Evolutionary conservation across 2,113 vertebrate genomes (phyloP).

Genomic region (Eudyptes chrysolophus): DNA sequence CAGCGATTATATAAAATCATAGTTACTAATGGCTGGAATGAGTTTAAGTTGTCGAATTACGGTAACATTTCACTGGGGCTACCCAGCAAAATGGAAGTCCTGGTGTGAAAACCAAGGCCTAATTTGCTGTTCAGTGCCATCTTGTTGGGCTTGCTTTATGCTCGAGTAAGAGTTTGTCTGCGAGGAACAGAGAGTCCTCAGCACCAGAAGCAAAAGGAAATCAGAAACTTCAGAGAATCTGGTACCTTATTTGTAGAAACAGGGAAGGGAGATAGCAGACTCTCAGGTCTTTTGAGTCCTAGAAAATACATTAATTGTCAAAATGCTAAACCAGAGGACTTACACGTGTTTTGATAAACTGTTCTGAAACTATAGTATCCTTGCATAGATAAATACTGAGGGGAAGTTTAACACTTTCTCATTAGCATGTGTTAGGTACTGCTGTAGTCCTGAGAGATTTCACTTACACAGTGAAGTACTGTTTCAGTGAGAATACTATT

Average conservation of each 20-base stretch:
- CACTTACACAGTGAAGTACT: conserved; percentile 20
- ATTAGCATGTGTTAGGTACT: conserved; percentile 52
- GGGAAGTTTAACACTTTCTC: conserved; percentile 34
- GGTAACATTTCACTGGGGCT: not conserved
- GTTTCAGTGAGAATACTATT: conserved; percentile 39
- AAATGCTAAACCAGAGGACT: not conserved
- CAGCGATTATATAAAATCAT: not conserved
- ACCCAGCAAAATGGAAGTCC: not conserved
- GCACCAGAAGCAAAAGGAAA: not conserved
- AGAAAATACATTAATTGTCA: conserved; percentile 11
- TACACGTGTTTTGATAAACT: conserved; percentile 35
- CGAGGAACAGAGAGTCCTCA: not conserved
- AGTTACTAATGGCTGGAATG: not conserved
- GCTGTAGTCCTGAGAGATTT: conserved; percentile 26
- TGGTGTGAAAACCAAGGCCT: not conserved
- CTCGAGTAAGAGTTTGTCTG: not conserved
- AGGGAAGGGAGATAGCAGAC: not conserved
- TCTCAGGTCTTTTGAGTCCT: not conserved
- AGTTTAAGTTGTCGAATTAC: not conserved
- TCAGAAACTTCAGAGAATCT: conserved; percentile 22
- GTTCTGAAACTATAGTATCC: not conserved
- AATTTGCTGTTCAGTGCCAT: not conserved
- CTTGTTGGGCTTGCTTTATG: not conserved
- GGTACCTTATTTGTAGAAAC: not conserved
- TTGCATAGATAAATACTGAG: conserved; percentile 40